Conservation (phyloP, 2,797 vertebrate genomes). For the Enteromius radiatus region DNA sequence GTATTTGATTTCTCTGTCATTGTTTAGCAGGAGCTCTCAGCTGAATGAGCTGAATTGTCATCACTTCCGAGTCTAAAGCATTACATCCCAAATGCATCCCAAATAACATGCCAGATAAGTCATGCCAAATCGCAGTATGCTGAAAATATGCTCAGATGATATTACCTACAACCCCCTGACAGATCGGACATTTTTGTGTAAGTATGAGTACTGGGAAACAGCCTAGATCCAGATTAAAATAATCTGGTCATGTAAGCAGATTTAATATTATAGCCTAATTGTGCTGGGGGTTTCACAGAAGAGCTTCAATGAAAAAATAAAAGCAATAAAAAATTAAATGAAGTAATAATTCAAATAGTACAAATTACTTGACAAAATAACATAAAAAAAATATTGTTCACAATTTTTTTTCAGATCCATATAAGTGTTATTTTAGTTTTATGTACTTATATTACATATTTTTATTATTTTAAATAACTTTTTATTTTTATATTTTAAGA, state of each 20-base stretch:
- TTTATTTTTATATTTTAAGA: neutral
- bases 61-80: constrained; percentile 40
- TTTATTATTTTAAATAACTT: neutral
- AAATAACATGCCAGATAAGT: neutral
- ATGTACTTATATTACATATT: neutral
- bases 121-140: neutral
- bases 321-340: no score
- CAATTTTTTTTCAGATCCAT: no score
- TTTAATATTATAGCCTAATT: neutral
- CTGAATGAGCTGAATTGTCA: constrained; percentile 31
- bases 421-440: neutral
- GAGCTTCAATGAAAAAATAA: neutral
- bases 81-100: constrained; percentile 22
- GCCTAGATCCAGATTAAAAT: neutral
- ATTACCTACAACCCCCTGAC: neutral
- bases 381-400: neutral
- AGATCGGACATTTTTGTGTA: neutral
- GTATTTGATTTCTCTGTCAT: constrained; percentile 44
- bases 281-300: no score
- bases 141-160: neutral
- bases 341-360: neutral
- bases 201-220: neutral
- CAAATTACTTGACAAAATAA: neutral
- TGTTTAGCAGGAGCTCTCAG: constrained; percentile 27
- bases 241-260: neutral